Evolutionary conservation across 2,888 invertebrate genomes (phyloP), one percentile per base, ranked within the genome.

Genomic region (Limnephilus lunatus): DNA sequence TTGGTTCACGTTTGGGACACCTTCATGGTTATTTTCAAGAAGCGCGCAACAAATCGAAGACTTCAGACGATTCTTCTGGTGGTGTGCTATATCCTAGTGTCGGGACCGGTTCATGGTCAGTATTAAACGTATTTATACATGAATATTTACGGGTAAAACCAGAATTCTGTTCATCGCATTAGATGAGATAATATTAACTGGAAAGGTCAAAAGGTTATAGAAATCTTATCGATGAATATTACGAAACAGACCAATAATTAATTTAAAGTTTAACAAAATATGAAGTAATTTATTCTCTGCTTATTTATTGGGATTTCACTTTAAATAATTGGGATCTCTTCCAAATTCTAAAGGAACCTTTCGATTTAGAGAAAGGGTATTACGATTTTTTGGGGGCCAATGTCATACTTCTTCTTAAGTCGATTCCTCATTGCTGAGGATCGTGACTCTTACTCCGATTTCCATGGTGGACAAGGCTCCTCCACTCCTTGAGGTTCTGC

Each of bases 21-120:
- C 68, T 94, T 96, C 89, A 94, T 95, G 94, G 96, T 96, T 7
- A 94, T 94, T 3, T 81, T 96, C 2, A 95, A 94, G 90, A 95
- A 95, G 30, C 95, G 96, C 89, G 94, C 94, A 0, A 94, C 94
- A 90, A 94, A 94, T 82, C 95, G 95, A 92, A 95, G 96, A 93
- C 94, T 94, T 90, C 95, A 95, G 93, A 95, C 96, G 94, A 94
- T 95, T 93, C 94, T 95, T 92, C 94, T 96, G 19, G 94, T 96
- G 14, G 87, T 95, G 1, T 93, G 96, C 30, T 96, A 96, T 92
- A 94, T 96, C 48, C 94, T 96, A 2, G 96, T 96, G 95, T 96
- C 96, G 68, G 96, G 96, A 94, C 96, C 96, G 35, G 94, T 96
- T 39, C 96, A 96, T 93, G 96, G 96, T 96, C 92, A 95, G 95